phyloP scores from a whole-genome alignment of 2,888 invertebrate species.

The Trissolcus brochymenae region DNA sequence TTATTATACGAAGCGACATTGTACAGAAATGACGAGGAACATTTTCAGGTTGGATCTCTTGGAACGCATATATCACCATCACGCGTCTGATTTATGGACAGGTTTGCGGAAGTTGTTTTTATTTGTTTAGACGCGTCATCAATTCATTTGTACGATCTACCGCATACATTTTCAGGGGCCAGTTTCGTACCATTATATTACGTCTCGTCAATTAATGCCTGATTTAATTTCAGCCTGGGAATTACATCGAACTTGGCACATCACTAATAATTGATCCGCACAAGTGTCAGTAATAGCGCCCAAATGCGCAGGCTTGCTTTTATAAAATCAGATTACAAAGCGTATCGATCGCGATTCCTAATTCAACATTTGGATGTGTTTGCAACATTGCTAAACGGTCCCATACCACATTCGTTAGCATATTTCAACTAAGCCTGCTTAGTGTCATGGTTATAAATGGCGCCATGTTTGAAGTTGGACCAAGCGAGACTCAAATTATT shows the following conservation, averaged over 20 bases:
- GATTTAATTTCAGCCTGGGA: constrained; percentile 16
- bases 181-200: constrained; percentile 36
- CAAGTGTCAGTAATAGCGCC: constrained; percentile 45
- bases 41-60: no score
- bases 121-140: constrained; percentile 3
- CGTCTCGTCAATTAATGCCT: constrained; percentile 38
- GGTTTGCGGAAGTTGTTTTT: constrained; percentile 3
- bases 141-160: constrained; percentile 6
- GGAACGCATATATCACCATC: neutral
- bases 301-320: constrained; percentile 38
- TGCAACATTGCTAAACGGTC: neutral
- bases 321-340: constrained; percentile 47
- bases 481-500: no score
- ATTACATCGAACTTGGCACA: constrained; percentile 40
- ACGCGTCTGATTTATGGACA: neutral
- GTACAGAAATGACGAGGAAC: no score
- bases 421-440: neutral
- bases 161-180: constrained; percentile 19
- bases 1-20: no score
- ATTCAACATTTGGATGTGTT: constrained; percentile 29
- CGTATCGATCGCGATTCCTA: constrained; percentile 33
- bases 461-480: no score
- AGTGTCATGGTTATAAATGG: no score
- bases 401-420: neutral
- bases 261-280: constrained; percentile 50